Conservation (phyloP, 2,113 vertebrate species). For the Anguilla rostrata region DNA sequence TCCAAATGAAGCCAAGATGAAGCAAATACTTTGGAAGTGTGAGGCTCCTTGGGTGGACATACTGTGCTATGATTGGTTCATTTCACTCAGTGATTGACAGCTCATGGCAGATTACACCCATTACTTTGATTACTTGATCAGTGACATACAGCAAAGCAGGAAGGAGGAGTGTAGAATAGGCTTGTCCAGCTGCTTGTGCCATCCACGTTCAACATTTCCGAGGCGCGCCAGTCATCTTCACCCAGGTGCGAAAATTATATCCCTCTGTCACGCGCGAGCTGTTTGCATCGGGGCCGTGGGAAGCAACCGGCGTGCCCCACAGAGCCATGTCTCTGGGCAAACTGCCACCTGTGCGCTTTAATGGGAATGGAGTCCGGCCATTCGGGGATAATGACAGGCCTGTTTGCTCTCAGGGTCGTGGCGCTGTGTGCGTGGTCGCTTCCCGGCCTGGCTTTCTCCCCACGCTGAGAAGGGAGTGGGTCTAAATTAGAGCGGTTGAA, state of each 20-base stretch:
- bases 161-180: too few relatives aligned
- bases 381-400: slow-evolving; percentile 11
- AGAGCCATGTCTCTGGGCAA: slow-evolving; percentile 26
- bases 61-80: too few relatives aligned
- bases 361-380: slow-evolving; percentile 37
- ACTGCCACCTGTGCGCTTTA: slow-evolving; percentile 29
- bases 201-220: neutral
- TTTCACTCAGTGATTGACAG: too few relatives aligned
- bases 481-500: slow-evolving; percentile 40
- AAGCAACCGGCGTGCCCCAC: slow-evolving; percentile 13
- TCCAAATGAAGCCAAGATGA: neutral
- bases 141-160: too few relatives aligned
- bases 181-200: neutral
- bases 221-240: neutral
- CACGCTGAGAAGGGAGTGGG: neutral
- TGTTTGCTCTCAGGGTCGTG: slow-evolving; percentile 37
- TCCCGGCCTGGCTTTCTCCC: too few relatives aligned
- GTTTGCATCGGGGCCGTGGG: slow-evolving; percentile 28
- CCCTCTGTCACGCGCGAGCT: slow-evolving; percentile 14
- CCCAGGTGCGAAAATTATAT: neutral
- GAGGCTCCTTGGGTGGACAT: neutral
- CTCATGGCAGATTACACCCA: neutral
- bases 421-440: neutral
- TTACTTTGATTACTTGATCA: neutral
- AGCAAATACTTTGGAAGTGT: neutral